These are phyloP conservation scores for Thermophis baileyi DNA, from an alignment of 2,113 vertebrate genomes.

Conservation along the genomic window DNA sequence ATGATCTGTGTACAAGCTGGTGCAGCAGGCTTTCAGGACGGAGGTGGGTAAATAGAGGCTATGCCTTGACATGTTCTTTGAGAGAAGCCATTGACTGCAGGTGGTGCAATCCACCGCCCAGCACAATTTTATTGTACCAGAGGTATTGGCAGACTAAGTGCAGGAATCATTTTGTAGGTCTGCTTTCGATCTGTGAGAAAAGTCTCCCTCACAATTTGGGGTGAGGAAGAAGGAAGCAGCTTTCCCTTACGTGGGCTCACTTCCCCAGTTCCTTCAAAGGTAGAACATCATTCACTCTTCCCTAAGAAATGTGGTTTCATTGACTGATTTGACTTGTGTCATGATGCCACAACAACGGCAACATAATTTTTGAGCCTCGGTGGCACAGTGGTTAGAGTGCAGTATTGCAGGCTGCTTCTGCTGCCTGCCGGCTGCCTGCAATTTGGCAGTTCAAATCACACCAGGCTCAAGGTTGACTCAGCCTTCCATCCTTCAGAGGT, in stretches of 20 bases:
- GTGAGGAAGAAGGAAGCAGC: neutral
- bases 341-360: neutral
- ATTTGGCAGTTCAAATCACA: no score
- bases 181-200: neutral
- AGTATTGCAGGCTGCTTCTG: no score
- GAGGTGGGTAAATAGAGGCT: neutral
- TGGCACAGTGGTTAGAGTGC: no score
- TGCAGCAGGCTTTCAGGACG: neutral
- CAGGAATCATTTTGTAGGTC: neutral
- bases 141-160: neutral
- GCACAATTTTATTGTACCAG: neutral
- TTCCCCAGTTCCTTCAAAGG: neutral
- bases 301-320: no score
- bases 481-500: no score
- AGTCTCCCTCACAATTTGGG: neutral
- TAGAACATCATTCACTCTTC: neutral
- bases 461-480: no score
- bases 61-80: neutral
- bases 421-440: no score
- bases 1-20: constrained; percentile 23
- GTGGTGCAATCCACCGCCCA: no score
- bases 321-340: neutral
- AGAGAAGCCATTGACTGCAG: neutral
- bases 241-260: neutral
- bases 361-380: neutral